A percentile compares a stretch with the other conserved stretches of the same genome.
Evolutionary conservation across 2,797 vertebrate genomes (phyloP).

Genomic region (Danio aesculapii): DNA sequence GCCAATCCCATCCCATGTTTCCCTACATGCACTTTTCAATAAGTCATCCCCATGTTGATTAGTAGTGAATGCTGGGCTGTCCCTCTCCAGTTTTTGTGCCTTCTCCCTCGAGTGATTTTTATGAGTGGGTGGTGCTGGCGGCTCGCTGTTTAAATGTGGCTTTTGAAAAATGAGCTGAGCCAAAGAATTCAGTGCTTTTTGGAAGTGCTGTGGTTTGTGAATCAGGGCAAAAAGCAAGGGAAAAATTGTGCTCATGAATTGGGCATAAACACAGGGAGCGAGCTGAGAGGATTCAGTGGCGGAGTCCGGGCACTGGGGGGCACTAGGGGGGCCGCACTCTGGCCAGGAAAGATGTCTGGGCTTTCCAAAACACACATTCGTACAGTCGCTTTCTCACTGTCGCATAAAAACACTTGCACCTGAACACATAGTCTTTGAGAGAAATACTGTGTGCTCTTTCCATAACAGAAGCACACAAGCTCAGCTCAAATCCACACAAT

Average conservation of each 20-base stretch:
- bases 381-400: constrained; percentile 41
- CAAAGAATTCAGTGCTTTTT: constrained; percentile 74
- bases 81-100: constrained; percentile 64
- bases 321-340: constrained; percentile 72
- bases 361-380: constrained; percentile 68
- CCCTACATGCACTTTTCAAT: not conserved
- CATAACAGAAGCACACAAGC: constrained; percentile 41
- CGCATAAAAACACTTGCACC: constrained; percentile 36
- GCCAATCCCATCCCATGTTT: not conserved
- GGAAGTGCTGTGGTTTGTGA: constrained; percentile 80
- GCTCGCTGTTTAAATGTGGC: constrained; percentile 79
- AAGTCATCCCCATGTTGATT: constrained; percentile 36
- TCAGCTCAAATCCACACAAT: constrained; percentile 21
- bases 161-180: constrained; percentile 77
- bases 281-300: constrained; percentile 57
- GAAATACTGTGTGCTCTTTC: constrained; percentile 23
- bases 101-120: constrained; percentile 72
- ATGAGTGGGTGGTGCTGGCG: constrained; percentile 78
- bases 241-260: constrained; percentile 76
- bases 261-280: constrained; percentile 71
- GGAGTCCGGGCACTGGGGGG: constrained; percentile 65
- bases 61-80: constrained; percentile 60
- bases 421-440: constrained; percentile 36
- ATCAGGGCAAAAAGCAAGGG: constrained; percentile 65
- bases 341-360: constrained; percentile 67